Evolutionary conservation across 2,797 vertebrate genomes (phyloP).

Genomic region (Knipowitschia caucasica): DNA sequence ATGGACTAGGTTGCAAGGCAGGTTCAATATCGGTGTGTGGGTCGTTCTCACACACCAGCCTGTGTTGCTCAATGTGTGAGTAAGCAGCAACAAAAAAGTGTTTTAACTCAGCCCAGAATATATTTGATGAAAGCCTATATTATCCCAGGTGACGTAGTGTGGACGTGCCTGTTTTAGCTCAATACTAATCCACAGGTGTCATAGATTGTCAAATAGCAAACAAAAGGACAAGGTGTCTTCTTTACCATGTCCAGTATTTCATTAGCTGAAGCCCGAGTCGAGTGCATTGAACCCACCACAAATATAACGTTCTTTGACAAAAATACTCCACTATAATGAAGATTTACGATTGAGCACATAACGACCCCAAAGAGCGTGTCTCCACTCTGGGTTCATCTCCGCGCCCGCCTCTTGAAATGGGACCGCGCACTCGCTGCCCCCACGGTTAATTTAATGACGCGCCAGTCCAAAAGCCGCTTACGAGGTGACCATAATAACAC

Average conservation of each 20-base stretch:
- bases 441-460: conserved; percentile 81
- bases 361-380: conserved; percentile 56
- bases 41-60: no score
- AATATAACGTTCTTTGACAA: conserved; percentile 41
- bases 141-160: no score
- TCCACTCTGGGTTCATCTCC: conserved; percentile 44
- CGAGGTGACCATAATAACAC: conserved; percentile 75
- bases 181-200: no score
- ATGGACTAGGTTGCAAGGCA: no score
- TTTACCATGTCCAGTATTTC: conserved; percentile 14
- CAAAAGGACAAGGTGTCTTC: no score
- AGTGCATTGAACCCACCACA: conserved; percentile 53
- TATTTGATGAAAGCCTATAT: no score
- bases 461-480: conserved; percentile 66
- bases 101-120: no score
- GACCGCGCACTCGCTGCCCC: conserved; percentile 69
- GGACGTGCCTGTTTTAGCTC: no score
- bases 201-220: no score
- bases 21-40: no score
- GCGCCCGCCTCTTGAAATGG: conserved; percentile 49
- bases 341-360: conserved; percentile 61
- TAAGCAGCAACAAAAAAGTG: no score
- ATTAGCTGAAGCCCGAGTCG: conserved; percentile 39
- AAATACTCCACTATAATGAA: conserved; percentile 58
- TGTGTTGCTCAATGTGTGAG: no score